Conservation (phyloP, 23 tunicate genomes). For the Halocynthia roretzi region DNA sequence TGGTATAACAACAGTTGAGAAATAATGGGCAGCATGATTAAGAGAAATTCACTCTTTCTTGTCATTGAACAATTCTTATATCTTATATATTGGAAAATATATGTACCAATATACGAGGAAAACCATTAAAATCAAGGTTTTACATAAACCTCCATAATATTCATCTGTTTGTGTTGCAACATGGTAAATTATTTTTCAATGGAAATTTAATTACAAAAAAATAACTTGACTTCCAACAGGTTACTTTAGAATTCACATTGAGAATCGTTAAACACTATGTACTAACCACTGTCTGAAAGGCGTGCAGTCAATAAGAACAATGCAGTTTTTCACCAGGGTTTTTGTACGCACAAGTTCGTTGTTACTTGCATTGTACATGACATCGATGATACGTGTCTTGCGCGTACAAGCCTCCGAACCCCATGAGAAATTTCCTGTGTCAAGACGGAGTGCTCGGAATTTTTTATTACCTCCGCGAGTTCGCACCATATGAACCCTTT, state of each 20-base stretch:
- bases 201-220: background rate
- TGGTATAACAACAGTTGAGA: no score
- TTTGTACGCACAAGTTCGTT: conserved; percentile 95
- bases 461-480: conserved; percentile 92
- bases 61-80: no score
- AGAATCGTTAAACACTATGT: no score
- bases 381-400: conserved; percentile 87
- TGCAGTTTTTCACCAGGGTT: conserved; percentile 91
- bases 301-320: conserved; percentile 62
- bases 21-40: no score
- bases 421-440: conserved; percentile 91
- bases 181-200: no score
- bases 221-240: no score
- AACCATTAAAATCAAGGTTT: no score
- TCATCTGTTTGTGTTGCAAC: conserved; percentile 4
- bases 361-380: conserved; percentile 90
- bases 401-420: conserved; percentile 80
- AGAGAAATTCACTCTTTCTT: no score
- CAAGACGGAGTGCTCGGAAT: conserved; percentile 76
- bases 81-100: no score
- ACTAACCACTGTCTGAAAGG: conserved; percentile 83
- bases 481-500: conserved; percentile 79
- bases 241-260: no score
- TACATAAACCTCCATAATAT: no score
- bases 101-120: no score